Conservation (phyloP, 2,888 invertebrate genomes). For the Hydroisotoma schaefferi region DNA sequence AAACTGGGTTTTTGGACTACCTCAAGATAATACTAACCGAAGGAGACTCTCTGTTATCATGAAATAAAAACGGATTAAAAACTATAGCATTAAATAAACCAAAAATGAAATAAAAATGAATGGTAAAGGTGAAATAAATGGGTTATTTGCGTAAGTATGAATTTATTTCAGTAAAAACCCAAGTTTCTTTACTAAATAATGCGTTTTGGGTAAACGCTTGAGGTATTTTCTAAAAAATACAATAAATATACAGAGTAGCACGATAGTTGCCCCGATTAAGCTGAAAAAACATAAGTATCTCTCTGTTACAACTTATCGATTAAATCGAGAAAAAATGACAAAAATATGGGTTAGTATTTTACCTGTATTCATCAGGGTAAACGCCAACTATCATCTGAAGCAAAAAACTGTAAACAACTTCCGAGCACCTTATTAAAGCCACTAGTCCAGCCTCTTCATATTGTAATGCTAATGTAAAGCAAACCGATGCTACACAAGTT, state of each 20-base stretch:
- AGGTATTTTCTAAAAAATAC: slow-evolving; percentile 39
- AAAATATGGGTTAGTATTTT: not conserved
- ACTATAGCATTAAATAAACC: no score
- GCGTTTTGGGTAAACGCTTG: slow-evolving; percentile 20
- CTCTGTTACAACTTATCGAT: not conserved
- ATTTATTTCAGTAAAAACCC: not conserved
- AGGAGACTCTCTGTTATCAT: slow-evolving; percentile 8
- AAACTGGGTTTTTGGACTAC: slow-evolving; percentile 24
- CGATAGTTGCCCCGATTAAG: slow-evolving; percentile 30
- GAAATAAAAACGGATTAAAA: slow-evolving; percentile 2
- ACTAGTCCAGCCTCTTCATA: slow-evolving; percentile 44
- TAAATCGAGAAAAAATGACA: not conserved
- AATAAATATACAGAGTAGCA: slow-evolving; percentile 36
- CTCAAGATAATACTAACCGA: slow-evolving; percentile 9
- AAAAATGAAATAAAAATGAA: no score
- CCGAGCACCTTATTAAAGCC: slow-evolving; percentile 33
- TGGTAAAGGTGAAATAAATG: no score
- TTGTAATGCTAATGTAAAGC: slow-evolving; percentile 39
- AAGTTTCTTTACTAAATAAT: not conserved
- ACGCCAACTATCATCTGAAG: slow-evolving; percentile 36
- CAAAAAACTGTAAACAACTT: slow-evolving; percentile 38
- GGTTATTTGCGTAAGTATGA: no score
- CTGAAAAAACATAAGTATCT: slow-evolving; percentile 15
- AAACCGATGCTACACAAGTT: slow-evolving; percentile 16
- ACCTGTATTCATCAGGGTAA: slow-evolving; percentile 34